phyloP scores from a whole-genome alignment of 2,113 vertebrate genomes.

The Solenodon paradoxus region DNA sequence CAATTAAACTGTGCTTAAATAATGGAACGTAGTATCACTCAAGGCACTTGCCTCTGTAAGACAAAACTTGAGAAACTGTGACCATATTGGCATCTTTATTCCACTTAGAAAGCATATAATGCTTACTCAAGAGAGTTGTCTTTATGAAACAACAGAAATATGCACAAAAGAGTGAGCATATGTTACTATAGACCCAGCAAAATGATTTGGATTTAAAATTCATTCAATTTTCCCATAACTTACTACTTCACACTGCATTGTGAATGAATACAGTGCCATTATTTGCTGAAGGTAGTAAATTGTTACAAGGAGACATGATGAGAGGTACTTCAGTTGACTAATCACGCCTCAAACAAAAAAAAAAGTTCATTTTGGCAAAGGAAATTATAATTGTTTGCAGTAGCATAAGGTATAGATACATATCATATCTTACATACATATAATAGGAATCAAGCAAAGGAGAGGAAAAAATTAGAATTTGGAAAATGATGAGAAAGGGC shows the following conservation, averaged over 20 bases:
- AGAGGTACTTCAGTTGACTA: background rate
- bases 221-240: slow-evolving; percentile 30
- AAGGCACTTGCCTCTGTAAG: background rate
- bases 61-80: background rate
- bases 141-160: background rate
- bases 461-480: background rate
- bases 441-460: background rate
- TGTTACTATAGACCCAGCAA: background rate
- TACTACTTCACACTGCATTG: background rate
- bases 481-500: background rate
- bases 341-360: background rate
- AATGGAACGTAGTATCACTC: background rate
- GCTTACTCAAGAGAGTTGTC: background rate
- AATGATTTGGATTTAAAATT: slow-evolving; percentile 14
- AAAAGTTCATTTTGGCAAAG: background rate
- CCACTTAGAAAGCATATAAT: background rate
- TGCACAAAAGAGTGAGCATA: background rate
- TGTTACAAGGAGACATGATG: background rate
- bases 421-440: background rate
- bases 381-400: background rate
- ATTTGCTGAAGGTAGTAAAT: slow-evolving; percentile 8
- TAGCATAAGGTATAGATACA: background rate
- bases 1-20: background rate
- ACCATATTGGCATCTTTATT: background rate
- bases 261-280: background rate